phyloP scores from a whole-genome alignment of 2,797 vertebrate genomes.

The Macrochelys suwanniensis region DNA sequence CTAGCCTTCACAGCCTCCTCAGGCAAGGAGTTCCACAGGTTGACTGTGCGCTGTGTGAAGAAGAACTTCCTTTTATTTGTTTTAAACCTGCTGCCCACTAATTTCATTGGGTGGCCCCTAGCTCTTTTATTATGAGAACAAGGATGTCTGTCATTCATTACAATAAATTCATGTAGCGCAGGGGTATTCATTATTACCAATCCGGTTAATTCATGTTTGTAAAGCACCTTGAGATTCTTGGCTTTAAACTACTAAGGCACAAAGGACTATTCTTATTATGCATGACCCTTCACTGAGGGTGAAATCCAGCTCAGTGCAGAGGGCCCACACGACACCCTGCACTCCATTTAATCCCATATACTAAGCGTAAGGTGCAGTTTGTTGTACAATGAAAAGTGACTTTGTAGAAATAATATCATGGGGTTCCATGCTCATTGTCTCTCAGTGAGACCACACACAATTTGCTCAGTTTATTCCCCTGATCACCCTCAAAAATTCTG shows the following conservation, averaged over 20 bases:
- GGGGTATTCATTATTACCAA: not conserved
- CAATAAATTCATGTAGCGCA: not conserved
- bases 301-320: not conserved
- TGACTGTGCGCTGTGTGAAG: too few species aligned
- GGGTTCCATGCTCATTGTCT: not conserved
- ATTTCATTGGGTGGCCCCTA: too few species aligned
- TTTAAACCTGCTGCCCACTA: too few species aligned
- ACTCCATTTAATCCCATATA: not conserved
- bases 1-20: too few species aligned
- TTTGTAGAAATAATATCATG: not conserved
- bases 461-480: not conserved
- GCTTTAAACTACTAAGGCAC: not conserved
- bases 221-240: not conserved
- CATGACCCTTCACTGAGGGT: accelerated
- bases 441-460: not conserved
- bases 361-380: not conserved
- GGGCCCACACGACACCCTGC: not conserved
- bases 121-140: too few species aligned
- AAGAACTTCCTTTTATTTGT: too few species aligned
- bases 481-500: not conserved
- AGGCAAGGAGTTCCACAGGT: too few species aligned
- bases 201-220: not conserved
- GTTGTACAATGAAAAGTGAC: not conserved
- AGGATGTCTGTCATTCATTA: not conserved
- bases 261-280: not conserved